Base-by-base conservation (phyloP, 2,797 vertebrate species). In the Myotis pilosus region DNA sequence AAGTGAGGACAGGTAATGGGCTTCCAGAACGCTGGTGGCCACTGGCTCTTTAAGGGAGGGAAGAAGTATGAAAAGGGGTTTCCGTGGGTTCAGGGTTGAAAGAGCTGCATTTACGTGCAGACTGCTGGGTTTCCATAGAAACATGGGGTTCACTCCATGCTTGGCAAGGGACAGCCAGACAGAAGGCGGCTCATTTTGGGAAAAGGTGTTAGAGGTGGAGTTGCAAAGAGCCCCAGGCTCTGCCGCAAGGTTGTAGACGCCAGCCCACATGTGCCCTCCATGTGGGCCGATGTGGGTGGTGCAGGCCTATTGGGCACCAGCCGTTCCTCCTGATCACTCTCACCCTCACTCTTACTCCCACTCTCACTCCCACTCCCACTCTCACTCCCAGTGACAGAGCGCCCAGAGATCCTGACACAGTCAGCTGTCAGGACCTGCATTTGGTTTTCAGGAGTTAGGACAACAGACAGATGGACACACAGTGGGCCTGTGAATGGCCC, bases 1-100 rank as follows among this genome's bases (percentile, higher is more conserved):
- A 80, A 78, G 97, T 98, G 86, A 98, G 96, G 87, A 98, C 98
- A 47, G 97, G 98, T 98, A 96, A 97, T 68, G 92, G 33, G 5
- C 9, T 82, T n/a, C 15, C 49, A 75, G 81, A 60, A 28, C 0
- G 3, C 9, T 11, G 22, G 7, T 51, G 22, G 15, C 90, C 28
- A 0, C 0, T 19, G 44, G 38, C 38, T 53, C 36, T 66, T 19
- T 6, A 28, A 55, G 13, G 66, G 55, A 22, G 30, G n/a, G 23
- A 1, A 12, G 28, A 22, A 4, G 44, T 3, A 0, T 1, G 16
- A 19, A 7, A 57, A 15, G 0, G 49, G 0, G 2, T 33, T 33
- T n/a, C 1, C 0, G 1, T 9, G 20, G 2, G 10, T 22, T 5
- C 8, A 25, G 49, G 2, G 11, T 19, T 28, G 10, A 7, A 68